Conservation (phyloP, 2,888 invertebrate species). For the Phania funesta region DNA sequence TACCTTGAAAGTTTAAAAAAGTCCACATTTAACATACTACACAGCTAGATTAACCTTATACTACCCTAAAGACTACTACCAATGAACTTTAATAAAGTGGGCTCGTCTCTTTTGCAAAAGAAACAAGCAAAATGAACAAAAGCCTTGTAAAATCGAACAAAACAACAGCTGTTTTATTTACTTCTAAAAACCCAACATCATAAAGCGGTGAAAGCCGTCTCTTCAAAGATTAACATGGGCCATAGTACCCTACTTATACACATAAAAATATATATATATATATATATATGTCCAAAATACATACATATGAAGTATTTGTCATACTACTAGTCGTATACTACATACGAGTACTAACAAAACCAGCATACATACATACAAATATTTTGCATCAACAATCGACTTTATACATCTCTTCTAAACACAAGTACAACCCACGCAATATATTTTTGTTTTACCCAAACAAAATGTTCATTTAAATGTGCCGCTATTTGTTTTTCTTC, state of each 20-base stretch:
- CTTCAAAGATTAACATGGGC: conserved; percentile 19
- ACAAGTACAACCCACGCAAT: conserved; percentile 17
- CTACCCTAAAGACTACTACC: not conserved
- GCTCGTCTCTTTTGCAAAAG: conserved; percentile 31
- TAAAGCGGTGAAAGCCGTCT: conserved; percentile 41
- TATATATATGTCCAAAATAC: not conserved
- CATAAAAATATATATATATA: not conserved
- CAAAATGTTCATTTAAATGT: not conserved
- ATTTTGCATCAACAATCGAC: too few relatives aligned
- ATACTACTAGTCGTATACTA: not conserved
- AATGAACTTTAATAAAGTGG: conserved; percentile 35
- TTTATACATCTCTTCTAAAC: not conserved
- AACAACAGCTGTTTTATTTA: conserved; percentile 47
- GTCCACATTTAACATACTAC: not conserved
- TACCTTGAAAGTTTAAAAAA: not conserved
- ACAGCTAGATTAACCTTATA: not conserved
- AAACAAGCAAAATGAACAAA: not conserved
- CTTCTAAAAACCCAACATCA: not conserved
- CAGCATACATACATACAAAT: too few relatives aligned
- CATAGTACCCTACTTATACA: conserved; percentile 49
- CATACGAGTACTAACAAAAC: not conserved
- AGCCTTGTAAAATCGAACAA: not conserved
- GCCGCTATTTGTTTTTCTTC: conserved; percentile 10
- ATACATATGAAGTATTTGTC: not conserved
- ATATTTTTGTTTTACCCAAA: not conserved